Evolutionary conservation across 64 coral and sea anemone genomes (phyloP), one percentile per base, ranked within the genome.

Genomic region (Platygyra sinensis): DNA sequence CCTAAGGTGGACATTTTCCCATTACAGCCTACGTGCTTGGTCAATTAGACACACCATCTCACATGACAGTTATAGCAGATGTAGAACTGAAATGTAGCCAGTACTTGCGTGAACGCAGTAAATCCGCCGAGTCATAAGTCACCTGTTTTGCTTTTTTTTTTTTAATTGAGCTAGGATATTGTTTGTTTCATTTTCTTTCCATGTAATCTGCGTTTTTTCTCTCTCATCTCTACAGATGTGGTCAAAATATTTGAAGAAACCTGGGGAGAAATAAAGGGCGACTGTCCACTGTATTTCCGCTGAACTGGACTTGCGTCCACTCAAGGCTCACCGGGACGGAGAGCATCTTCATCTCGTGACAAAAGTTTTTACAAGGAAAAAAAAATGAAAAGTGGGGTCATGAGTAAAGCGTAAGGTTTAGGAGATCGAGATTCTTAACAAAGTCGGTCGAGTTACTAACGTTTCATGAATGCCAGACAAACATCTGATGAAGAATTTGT

Each of bases 201-300:
- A 5, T 46, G 6, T 69, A 9, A 10, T 11, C 65, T 29, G 7
- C 29, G 5, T n/a, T 10, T 69, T 11, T 27, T 69, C 8, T 69
- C 65, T 69, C 64, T 25, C 19, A 1, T 69, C 65, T 62, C 64
- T 51, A 65, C 69, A 91, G 89, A 91, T 76, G 72, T 91, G 27
- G 67, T 91, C 39, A 62, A 84, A 51, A 16, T 80, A 8, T 89
- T 89, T 80, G 76, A 89, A 29, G 76, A 89, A 24, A 62, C 75
- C 60, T 89, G 88, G 88, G 24, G 16, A 13, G 3, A 80, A 62
- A 52, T 79, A 10, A 67, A 89, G 57, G 61, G 54, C 22, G 60
- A 49, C 27, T 89, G 88, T 72, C 88, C 88, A 17, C 36, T 30
- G 28, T 89, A 89, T 78, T 65, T 49, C 59, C 76, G 88, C 61